Evolutionary conservation across 2,113 vertebrate genomes (phyloP).

Genomic region (Nerophis ophidion): DNA sequence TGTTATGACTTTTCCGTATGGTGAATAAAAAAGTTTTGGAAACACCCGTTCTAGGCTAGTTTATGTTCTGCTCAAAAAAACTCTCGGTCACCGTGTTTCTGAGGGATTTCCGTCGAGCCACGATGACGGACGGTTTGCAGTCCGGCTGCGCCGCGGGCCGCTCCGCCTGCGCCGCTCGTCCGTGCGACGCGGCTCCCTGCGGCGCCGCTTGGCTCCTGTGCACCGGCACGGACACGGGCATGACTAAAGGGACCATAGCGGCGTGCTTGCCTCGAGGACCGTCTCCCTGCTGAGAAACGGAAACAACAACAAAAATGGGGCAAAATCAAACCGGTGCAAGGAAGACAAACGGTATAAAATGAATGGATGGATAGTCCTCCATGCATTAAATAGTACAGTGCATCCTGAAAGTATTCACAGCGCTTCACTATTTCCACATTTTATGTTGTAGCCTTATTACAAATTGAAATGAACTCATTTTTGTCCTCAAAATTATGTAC

Average conservation of each 20-base stretch:
- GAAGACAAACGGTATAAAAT: too few species aligned
- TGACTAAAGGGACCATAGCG: slow-evolving; percentile 85
- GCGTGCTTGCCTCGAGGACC: slow-evolving; percentile 61
- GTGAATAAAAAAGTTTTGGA: too few species aligned
- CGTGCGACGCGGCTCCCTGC: slow-evolving; percentile 61
- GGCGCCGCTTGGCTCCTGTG: slow-evolving; percentile 64
- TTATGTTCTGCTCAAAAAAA: slow-evolving; percentile 65
- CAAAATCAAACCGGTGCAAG: too few species aligned
- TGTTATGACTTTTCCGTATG: too few species aligned
- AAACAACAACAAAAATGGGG: neutral
- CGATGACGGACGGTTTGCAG: slow-evolving; percentile 86
- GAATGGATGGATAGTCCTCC: too few species aligned
- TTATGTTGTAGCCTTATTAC: too few species aligned
- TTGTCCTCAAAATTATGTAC: too few species aligned
- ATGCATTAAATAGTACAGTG: too few species aligned
- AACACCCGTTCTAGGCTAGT: too few species aligned
- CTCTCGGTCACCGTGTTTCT: slow-evolving; percentile 72
- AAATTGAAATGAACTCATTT: too few species aligned
- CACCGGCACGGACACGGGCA: slow-evolving; percentile 96
- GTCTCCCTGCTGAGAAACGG: slow-evolving; percentile 41
- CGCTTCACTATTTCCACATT: too few species aligned
- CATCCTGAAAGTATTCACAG: too few species aligned
- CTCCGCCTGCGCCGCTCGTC: slow-evolving; percentile 51
- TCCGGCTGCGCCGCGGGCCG: slow-evolving; percentile 59
- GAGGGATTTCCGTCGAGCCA: slow-evolving; percentile 84